Percentiles rank a stretch among this genome's conserved stretches.
These are phyloP conservation scores for Poecilia picta DNA, from an alignment of 2,797 vertebrate species.

Conservation along the genomic window DNA sequence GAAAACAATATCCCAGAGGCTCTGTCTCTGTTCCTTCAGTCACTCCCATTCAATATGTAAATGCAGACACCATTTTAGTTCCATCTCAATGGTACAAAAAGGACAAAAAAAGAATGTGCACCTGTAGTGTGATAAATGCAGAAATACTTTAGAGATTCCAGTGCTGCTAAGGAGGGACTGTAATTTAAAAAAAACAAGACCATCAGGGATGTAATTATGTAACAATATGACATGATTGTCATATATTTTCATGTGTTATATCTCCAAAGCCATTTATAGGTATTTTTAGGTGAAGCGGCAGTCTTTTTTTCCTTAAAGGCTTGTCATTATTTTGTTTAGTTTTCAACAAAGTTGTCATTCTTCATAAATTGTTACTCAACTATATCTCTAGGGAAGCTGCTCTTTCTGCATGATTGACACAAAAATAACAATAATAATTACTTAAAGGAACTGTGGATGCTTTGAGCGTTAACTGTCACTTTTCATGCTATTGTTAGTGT, in stretches of 20 bases:
- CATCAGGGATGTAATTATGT: slow-evolving; percentile 25
- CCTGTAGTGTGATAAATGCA: slow-evolving; percentile 27
- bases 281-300: slow-evolving; percentile 54
- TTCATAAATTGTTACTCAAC: slow-evolving; percentile 47
- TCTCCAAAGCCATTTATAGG: slow-evolving; percentile 35
- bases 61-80: slow-evolving; percentile 34
- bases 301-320: slow-evolving; percentile 24
- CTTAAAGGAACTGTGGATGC: slow-evolving; percentile 25
- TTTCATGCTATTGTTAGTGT: slow-evolving; percentile 40
- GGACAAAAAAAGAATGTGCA: background rate
- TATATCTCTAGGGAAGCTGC: slow-evolving; percentile 33
- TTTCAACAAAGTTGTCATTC: slow-evolving; percentile 46
- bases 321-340: slow-evolving; percentile 24
- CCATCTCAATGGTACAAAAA: slow-evolving; percentile 18
- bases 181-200: slow-evolving; percentile 25
- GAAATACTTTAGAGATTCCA: slow-evolving; percentile 29
- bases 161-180: slow-evolving; percentile 24
- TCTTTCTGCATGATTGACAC: slow-evolving; percentile 56
- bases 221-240: slow-evolving; percentile 27
- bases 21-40: slow-evolving; percentile 45
- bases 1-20: slow-evolving; percentile 48
- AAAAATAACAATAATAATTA: slow-evolving; percentile 23
- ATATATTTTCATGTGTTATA: slow-evolving; percentile 26
- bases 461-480: slow-evolving; percentile 44
- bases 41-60: slow-evolving; percentile 33